Conservation (phyloP, 1,140 invertebrate genomes). For the Cheumatopsyche charites region DNA sequence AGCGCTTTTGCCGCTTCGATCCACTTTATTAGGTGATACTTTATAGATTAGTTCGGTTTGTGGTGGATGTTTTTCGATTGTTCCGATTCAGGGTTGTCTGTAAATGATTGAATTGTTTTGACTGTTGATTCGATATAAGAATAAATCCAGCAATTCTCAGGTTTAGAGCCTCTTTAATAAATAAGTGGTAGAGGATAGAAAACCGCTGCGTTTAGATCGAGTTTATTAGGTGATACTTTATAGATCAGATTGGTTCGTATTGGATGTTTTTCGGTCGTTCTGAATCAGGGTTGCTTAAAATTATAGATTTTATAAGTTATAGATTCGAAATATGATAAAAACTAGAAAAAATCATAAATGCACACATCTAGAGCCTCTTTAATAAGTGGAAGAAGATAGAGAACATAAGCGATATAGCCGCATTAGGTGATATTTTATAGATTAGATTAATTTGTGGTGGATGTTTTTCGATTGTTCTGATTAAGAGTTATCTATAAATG, state of each 20-base stretch:
- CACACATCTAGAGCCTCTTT: too few species aligned
- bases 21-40: slow-evolving; percentile 46
- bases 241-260: slow-evolving; percentile 36
- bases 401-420: not conserved
- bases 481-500: too few species aligned
- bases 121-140: too few species aligned
- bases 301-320: slow-evolving; percentile 34
- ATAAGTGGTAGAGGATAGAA: too few species aligned
- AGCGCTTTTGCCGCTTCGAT: not conserved
- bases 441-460: slow-evolving; percentile 33
- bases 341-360: not conserved
- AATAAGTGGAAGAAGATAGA: too few species aligned
- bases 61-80: slow-evolving; percentile 8
- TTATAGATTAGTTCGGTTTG: slow-evolving; percentile 36
- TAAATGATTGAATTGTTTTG: too few species aligned
- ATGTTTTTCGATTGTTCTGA: slow-evolving; percentile 4
- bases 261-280: slow-evolving; percentile 7
- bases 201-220: not conserved
- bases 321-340: slow-evolving; percentile 36
- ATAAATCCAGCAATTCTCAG: too few species aligned
- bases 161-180: too few species aligned
- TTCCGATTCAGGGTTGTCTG: too few species aligned
- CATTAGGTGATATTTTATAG: slow-evolving; percentile 44
- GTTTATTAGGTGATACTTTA: slow-evolving; percentile 46
- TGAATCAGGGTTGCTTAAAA: too few species aligned